A percentile compares a stretch with the other conserved stretches of the same genome.
These are phyloP conservation scores for Trissolcus basalis DNA, from an alignment of 1,140 invertebrate species.

Conservation along the genomic window DNA sequence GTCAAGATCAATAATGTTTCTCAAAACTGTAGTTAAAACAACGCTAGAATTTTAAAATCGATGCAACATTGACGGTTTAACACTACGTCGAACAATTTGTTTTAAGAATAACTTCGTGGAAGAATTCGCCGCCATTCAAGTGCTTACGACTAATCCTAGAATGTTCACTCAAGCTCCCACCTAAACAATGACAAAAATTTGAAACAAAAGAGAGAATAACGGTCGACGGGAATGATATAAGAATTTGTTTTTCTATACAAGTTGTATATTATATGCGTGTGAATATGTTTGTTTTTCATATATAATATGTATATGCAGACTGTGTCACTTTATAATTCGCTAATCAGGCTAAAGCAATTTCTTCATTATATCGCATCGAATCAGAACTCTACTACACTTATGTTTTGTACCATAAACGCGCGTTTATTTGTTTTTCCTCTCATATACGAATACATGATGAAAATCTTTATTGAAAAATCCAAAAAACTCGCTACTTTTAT, in stretches of 20 bases:
- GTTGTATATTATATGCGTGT: conserved; percentile 51
- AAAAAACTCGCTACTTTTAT: conserved; percentile 34
- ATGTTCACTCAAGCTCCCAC: conserved; percentile 43
- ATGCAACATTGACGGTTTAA: conserved; percentile 55
- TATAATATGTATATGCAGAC: conserved; percentile 50
- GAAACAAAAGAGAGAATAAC: conserved; percentile 56
- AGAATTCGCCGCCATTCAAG: conserved; percentile 70
- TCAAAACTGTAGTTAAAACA: conserved; percentile 47
- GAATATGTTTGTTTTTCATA: conserved; percentile 19
- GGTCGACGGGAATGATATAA: conserved; percentile 53
- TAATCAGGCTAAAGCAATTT: conserved; percentile 59
- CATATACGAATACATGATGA: conserved; percentile 42
- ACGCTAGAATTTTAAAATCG: conserved; percentile 52
- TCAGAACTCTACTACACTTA: conserved; percentile 51
- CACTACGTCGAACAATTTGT: conserved; percentile 50
- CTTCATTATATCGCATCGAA: conserved; percentile 45
- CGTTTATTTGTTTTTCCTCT: conserved; percentile 27
- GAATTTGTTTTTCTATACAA: conserved; percentile 56
- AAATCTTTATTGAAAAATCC: conserved; percentile 51
- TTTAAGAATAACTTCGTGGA: conserved; percentile 66
- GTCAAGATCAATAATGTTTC: conserved; percentile 36
- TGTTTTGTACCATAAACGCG: conserved; percentile 54
- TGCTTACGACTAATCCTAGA: conserved; percentile 67
- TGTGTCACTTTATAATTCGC: conserved; percentile 43
- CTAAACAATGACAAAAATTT: conserved; percentile 62